Evolutionary conservation across 2,888 invertebrate species (phyloP), one percentile per base, ranked within the genome.

Genomic region (Drosophila multiciliata): DNA sequence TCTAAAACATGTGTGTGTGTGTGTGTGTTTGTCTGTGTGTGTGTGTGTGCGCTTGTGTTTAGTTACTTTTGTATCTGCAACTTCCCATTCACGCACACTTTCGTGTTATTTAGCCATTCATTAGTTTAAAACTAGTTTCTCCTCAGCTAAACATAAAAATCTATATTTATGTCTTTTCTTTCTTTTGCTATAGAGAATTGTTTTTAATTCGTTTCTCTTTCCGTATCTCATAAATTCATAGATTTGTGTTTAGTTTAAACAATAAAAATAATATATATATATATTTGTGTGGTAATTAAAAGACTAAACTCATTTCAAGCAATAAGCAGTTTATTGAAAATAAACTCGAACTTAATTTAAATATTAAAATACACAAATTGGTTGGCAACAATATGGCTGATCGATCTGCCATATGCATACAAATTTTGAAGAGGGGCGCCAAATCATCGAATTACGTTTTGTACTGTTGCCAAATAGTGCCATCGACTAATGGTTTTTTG

Each of bases 61-160:
- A 60, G 71, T 45, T 65, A 71, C 60, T 50, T 63, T 63, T 59
- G 58, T 72, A 68, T 73, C 66, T 63, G 68, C 68, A 73, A 80
- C 84, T 82, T 80, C 85, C 81, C 80, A 84, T 84, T 87, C 87
- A 84, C 70, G 78, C 87, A 75, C 62, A 79, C 66, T 64, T 49
- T 45, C 68, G 59, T 76, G 76, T 64, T 61, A 66, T 15, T 58
- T 59, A 61, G 69, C 83, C 84, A 85, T 85, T 88, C 88, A 86
- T 86, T 85, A 85, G 81, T 62, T 74, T 64, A 57, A 85, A 85
- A 85, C 85, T 78, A 86, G 85, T 85, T 85, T 85, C 82, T 75
- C 73, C 70, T 48, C 62, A 53, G 33, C 23, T 1, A 36, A 29
- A 15, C 45, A 61, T 32, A 11, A n/a, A 40, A 57, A 62, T 55